A percentile compares a stretch with the other conserved stretches of the same genome.
phyloP scores from a whole-genome alignment of 2,797 vertebrate genomes.

The Diplodus sargus region DNA sequence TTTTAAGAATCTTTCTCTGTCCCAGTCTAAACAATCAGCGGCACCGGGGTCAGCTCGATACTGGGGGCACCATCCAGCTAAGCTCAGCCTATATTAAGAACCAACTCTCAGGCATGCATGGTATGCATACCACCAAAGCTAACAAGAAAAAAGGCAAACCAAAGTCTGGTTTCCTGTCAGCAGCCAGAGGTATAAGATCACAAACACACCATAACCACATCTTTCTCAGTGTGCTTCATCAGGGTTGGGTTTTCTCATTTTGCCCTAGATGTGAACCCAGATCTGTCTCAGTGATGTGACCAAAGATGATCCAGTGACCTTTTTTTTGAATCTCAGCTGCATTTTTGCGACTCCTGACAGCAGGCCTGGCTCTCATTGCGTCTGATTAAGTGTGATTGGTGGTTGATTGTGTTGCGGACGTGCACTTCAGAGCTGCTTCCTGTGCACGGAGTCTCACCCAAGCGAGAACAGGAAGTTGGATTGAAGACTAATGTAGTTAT shows the following conservation, averaged over 20 bases:
- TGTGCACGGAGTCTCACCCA: not conserved
- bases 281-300: not conserved
- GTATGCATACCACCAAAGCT: not conserved
- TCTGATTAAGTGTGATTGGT: not conserved
- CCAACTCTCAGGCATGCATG: not conserved
- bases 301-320: no score
- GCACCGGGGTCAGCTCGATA: no score
- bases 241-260: not conserved
- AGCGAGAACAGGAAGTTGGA: constrained; percentile 40
- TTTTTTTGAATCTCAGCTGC: not conserved
- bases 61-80: no score
- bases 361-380: fast-evolving
- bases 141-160: not conserved
- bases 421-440: constrained; percentile 46
- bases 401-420: not conserved
- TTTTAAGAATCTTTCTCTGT: not conserved
- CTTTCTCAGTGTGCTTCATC: not conserved
- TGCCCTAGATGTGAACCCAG: not conserved
- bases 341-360: not conserved
- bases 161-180: constrained; percentile 51
- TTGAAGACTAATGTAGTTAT: constrained; percentile 5
- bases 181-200: not conserved
- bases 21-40: not conserved
- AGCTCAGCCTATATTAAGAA: not conserved
- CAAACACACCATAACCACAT: constrained; percentile 34